A percentile compares a stretch with the other conserved stretches of the same genome.
phyloP scores from a whole-genome alignment of 2,797 vertebrate species.

The Cryptoblepharus egeriae region DNA sequence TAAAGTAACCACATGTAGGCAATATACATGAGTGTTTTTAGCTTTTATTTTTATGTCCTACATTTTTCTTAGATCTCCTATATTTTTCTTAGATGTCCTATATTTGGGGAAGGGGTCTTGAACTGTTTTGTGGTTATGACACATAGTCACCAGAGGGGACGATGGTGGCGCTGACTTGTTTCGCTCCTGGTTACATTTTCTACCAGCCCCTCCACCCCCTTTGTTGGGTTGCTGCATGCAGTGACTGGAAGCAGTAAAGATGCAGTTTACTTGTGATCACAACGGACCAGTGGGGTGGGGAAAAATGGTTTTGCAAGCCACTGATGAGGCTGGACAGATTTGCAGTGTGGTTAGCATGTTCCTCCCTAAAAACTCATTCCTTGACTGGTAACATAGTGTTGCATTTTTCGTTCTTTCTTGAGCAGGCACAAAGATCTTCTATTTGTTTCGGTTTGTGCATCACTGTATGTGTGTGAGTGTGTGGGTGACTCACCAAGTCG shows the following conservation, averaged over 20 bases:
- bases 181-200: not conserved
- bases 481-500: slow-evolving; percentile 57
- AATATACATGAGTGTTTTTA: too few species aligned
- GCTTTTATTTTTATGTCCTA: too few species aligned
- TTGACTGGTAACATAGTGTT: not conserved
- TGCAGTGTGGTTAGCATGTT: not conserved
- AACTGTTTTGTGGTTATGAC: too few species aligned
- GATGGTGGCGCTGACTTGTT: not conserved
- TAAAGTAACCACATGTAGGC: too few species aligned
- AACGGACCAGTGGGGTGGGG: too few species aligned
- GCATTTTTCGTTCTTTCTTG: not conserved
- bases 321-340: not conserved
- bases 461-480: too few species aligned
- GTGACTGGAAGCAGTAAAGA: not conserved
- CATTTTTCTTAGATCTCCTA: too few species aligned
- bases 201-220: not conserved
- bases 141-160: too few species aligned
- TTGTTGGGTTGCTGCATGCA: not conserved
- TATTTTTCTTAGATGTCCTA: too few species aligned
- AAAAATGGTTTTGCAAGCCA: not conserved
- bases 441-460: not conserved
- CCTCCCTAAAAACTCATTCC: not conserved
- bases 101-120: too few species aligned
- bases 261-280: not conserved
- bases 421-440: slow-evolving; percentile 6